A percentile compares a stretch with the other conserved stretches of the same genome.
phyloP scores from a whole-genome alignment of 2,888 invertebrate genomes.

The Fragum sueziense region DNA sequence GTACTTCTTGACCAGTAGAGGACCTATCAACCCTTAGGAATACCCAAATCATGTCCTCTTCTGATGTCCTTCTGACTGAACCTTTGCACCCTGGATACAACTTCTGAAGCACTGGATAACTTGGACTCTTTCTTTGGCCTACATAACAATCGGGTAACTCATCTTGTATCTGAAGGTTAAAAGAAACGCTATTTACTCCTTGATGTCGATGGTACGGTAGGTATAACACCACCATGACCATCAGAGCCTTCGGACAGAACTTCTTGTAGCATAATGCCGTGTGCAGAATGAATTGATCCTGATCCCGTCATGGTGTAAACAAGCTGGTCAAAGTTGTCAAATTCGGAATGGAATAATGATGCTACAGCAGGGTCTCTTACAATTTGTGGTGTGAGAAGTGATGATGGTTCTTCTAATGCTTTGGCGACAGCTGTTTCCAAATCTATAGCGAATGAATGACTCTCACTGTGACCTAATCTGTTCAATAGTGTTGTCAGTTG shows the following conservation, averaged over 20 bases:
- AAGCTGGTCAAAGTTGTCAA: slow-evolving; percentile 64
- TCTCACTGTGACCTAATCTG: slow-evolving; percentile 55
- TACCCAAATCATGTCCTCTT: slow-evolving; percentile 25
- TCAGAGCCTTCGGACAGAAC: slow-evolving; percentile 19
- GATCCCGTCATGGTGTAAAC: slow-evolving; percentile 53
- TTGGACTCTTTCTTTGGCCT: slow-evolving; percentile 38
- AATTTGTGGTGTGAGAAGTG: slow-evolving; percentile 56
- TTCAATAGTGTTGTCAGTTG: slow-evolving; percentile 44
- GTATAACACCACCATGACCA: slow-evolving; percentile 20
- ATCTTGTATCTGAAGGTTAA: slow-evolving; percentile 20
- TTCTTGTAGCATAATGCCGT: slow-evolving; percentile 69
- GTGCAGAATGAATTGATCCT: slow-evolving; percentile 61
- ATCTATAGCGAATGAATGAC: slow-evolving; percentile 50
- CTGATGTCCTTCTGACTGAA: neutral
- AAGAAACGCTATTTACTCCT: slow-evolving; percentile 16
- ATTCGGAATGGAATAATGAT: slow-evolving; percentile 65
- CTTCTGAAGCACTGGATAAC: slow-evolving; percentile 9
- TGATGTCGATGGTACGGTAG: slow-evolving; percentile 7
- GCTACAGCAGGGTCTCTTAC: slow-evolving; percentile 41
- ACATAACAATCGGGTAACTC: slow-evolving; percentile 48
- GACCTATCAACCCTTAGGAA: slow-evolving; percentile 19
- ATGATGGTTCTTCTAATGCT: slow-evolving; percentile 53
- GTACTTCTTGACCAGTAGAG: too few relatives aligned
- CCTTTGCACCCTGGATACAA: slow-evolving; percentile 19
- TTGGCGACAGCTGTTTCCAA: slow-evolving; percentile 55